These are phyloP conservation scores for Pterobdella sp. DNA, from an alignment of 2,888 invertebrate species.

Conservation along the genomic window DNA sequence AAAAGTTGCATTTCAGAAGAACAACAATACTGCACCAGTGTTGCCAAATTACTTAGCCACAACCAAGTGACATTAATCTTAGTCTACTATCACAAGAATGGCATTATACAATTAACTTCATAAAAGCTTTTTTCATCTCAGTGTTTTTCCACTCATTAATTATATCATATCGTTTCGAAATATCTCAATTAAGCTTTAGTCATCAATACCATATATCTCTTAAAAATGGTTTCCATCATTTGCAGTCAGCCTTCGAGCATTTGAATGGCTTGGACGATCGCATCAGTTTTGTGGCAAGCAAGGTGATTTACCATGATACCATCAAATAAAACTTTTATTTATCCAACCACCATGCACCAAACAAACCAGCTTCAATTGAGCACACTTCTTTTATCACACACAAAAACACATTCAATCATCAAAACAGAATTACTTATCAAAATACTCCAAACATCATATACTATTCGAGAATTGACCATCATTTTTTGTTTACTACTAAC, in stretches of 20 bases:
- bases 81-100: conserved; percentile 78
- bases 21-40: conserved; percentile 69
- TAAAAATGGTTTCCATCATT: conserved; percentile 33
- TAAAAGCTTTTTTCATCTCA: no score
- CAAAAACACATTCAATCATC: no score
- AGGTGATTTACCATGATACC: conserved; percentile 52
- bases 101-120: no score
- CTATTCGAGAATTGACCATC: not conserved
- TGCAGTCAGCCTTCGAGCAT: conserved; percentile 70
- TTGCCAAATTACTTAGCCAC: conserved; percentile 66
- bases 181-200: no score
- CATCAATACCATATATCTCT: no score
- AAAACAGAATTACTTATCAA: no score
- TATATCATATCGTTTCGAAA: no score
- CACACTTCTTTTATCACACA: no score
- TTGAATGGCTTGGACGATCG: conserved; percentile 88
- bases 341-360: no score
- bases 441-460: no score
- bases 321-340: not conserved
- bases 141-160: no score
- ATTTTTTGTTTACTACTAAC: not conserved
- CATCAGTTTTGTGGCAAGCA: conserved; percentile 91
- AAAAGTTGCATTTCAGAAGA: conserved; percentile 76
- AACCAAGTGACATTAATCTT: conserved; percentile 62
- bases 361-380: no score